Evolutionary conservation across 2,797 vertebrate genomes (phyloP), one percentile per base, ranked within the genome.

Genomic region (Myotis findleyi): DNA sequence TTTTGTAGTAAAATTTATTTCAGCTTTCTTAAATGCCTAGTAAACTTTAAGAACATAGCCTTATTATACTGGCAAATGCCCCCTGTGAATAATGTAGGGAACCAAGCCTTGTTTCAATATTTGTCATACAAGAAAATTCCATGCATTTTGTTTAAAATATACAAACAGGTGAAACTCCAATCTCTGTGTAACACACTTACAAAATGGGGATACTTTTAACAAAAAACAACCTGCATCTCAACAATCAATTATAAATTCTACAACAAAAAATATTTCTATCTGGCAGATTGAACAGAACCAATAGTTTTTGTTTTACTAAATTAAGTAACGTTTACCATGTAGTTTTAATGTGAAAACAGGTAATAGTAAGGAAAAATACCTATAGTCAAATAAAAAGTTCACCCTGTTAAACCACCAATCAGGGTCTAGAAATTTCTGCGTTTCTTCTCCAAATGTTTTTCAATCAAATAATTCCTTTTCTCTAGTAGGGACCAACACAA

Each of bases 61-160:
- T 41, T 88, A 79, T 2, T 23, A 10, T 30, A 38, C 1, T 62
- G 69, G 94, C 47, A 86, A 94, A 81, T 64, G 53, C 10, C 71
- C 9, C 47, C 62, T 44, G 13, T 49, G 38, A 23, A 47, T 59
- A 75, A 82, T 1, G 2, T 4, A 76, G 11, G 16, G 30, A 71
- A 66, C 25, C 57, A 21, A 94, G 8, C 17, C 17, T 71, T 41
- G 21, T 75, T 91, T 89, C 44, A 62, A 30, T 49, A 53, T 75
- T 73, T 83, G 57, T 57, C 23, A 82, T 3, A 23, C 4, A 33
- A 88, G 62, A 94, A 87, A 96, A 75, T 47, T 36, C n/a, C 55
- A 95, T 2, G 9, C 10, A 68, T 53, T 87, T 94, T 57, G 36
- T 85, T 79, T 64, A 88, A 92, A 96, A 95, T 64, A 86, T 9